These are phyloP conservation scores for Xylocopa sonorina DNA, from an alignment of 1,140 invertebrate genomes.

Conservation along the genomic window DNA sequence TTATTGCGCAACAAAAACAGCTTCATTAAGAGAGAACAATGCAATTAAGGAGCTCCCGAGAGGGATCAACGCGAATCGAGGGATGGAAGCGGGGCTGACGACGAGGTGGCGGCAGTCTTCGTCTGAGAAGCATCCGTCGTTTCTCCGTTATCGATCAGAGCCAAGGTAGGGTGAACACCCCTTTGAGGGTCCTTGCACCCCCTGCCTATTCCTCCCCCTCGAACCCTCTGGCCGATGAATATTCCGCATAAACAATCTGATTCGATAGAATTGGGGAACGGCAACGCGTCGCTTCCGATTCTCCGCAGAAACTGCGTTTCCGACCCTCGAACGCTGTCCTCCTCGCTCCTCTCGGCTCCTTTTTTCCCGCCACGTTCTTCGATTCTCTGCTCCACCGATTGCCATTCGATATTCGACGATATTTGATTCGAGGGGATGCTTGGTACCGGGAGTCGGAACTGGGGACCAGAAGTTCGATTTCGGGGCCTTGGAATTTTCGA, in stretches of 20 bases:
- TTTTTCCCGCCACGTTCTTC: not conserved
- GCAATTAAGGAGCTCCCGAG: conserved; percentile 57
- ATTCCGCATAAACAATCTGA: conserved; percentile 67
- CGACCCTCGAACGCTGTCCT: not conserved
- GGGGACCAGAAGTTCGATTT: not conserved
- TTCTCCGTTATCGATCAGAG: conserved; percentile 64
- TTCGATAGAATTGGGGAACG: conserved; percentile 58
- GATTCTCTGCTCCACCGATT: not conserved
- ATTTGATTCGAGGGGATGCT: not conserved
- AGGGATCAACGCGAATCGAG: conserved; percentile 60
- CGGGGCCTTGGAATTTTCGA: not conserved
- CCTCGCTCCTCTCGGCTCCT: not conserved
- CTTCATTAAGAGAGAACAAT: conserved; percentile 64
- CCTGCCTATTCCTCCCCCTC: too few species aligned
- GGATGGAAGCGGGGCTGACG: conserved; percentile 34
- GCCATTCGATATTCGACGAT: not conserved
- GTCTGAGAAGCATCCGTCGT: conserved; percentile 66
- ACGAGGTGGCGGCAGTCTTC: conserved; percentile 42
- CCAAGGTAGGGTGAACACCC: conserved; percentile 65
- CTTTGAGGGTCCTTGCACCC: conserved; percentile 51
- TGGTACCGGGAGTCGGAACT: not conserved
- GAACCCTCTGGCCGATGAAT: conserved; percentile 59
- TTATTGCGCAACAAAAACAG: conserved; percentile 62
- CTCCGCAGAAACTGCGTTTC: not conserved
- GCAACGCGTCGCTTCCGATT: not conserved